Conservation (phyloP, 1,140 invertebrate species). For the Sinella curviseta region DNA sequence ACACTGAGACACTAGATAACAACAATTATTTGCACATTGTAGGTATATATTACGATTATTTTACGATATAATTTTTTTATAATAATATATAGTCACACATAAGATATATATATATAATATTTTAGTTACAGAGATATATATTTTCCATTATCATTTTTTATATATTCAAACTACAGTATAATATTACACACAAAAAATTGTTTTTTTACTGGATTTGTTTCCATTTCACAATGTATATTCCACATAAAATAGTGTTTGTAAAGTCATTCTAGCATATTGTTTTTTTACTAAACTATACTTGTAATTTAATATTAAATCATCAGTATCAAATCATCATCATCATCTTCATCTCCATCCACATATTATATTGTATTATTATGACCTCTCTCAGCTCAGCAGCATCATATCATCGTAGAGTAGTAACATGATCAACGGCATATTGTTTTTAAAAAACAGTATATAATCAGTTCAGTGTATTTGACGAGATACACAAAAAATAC, state of each 20-base stretch:
- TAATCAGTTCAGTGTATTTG: not conserved
- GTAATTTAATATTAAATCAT: not conserved
- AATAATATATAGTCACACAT: not conserved
- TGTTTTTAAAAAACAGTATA: not conserved
- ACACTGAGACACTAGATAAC: slow-evolving; percentile 13
- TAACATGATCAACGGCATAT: not conserved
- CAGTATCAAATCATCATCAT: not conserved
- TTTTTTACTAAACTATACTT: not conserved
- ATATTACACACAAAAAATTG: not conserved
- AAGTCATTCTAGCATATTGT: not conserved
- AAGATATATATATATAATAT: not conserved
- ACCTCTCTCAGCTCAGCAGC: not conserved
- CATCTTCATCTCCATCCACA: not conserved
- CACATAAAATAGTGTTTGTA: no score
- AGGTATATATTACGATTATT: slow-evolving; percentile 1
- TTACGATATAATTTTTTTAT: slow-evolving; percentile 4
- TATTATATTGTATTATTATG: not conserved
- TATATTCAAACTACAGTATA: not conserved
- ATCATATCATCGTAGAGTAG: not conserved
- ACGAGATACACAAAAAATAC: not conserved
- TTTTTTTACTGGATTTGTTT: not conserved
- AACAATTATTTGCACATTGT: slow-evolving; percentile 11
- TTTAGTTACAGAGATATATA: not conserved
- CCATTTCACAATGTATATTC: no score
- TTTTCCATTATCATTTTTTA: not conserved